Evolutionary conservation across 1,140 invertebrate species (phyloP), one percentile per base, ranked within the genome.

Genomic region (Brachionus rubens): DNA sequence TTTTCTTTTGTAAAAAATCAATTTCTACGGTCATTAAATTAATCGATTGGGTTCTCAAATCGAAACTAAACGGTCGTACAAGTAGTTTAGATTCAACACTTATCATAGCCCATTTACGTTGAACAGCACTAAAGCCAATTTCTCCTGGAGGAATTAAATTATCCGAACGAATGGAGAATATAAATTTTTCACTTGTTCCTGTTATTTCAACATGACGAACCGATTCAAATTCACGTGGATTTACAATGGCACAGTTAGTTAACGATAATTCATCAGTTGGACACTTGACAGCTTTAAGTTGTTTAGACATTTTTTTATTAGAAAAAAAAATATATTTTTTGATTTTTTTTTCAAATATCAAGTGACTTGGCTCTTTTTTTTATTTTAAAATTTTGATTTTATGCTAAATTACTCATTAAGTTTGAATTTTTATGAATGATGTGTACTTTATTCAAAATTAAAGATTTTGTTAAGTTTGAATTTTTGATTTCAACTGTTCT

Each of bases 1-100:
- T 91, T 86, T 95, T 97, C 85, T 97, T 97, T 77, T 91, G 89
- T 81, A 94, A 87, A 81, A 96, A 98, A 83, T 98, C 95, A 10
- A 91, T 92, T 82, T 95, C 92, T 56, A 98, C 81, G 9, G 90
- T 88, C 30, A 98, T 90, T 14, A 88, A 89, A 77, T 90, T 91
- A 14, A 98, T 88, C 80, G 90, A 92, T 82, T 96, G 91, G 46
- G 90, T 90, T 77, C 85, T 89, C 14, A 87, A 72, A 78, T 86
- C 82, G 79, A 92, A 91, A 33, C 87, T 87, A 85, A 90, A 94
- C 0, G 91, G 90, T 75, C 89, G 88, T 40, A 97, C 93, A 78
- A 91, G 89, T 68, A 98, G 90, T 19, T 87, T 85, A 76, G 95
- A 92, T 81, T 92, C 91, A 78, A 98, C 88, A 6, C 92, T 94